These are phyloP conservation scores for Gambusia holbrooki DNA, from an alignment of 2,113 vertebrate species.

Conservation along the genomic window DNA sequence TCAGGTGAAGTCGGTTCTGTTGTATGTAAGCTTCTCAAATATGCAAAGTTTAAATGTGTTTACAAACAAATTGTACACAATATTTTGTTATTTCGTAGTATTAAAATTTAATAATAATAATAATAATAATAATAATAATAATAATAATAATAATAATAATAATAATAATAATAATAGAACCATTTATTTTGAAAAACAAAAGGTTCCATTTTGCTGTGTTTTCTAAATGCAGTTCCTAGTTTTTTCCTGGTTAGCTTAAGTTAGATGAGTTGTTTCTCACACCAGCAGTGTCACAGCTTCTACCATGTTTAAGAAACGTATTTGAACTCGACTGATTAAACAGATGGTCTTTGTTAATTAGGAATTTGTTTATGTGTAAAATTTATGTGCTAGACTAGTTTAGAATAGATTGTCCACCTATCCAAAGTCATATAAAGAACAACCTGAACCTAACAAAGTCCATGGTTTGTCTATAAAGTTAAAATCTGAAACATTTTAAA, in stretches of 20 bases:
- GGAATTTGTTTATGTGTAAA: too few relatives aligned
- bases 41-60: background rate
- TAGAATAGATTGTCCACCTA: background rate
- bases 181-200: background rate
- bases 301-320: background rate
- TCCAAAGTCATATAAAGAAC: background rate
- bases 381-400: background rate
- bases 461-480: background rate
- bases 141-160: too few relatives aligned
- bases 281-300: background rate
- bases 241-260: background rate
- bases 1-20: too few relatives aligned
- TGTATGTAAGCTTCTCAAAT: background rate
- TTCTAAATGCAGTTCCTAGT: background rate
- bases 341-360: too few relatives aligned
- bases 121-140: too few relatives aligned
- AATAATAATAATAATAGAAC: too few relatives aligned
- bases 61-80: background rate
- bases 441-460: background rate
- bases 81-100: too few relatives aligned
- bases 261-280: background rate
- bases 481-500: background rate
- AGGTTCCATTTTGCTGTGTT: background rate
- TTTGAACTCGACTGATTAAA: background rate
- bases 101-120: too few relatives aligned